A percentile compares a stretch with the other conserved stretches of the same genome.
Conservation (phyloP, 2,797 vertebrate species). For the Prionace glauca region DNA sequence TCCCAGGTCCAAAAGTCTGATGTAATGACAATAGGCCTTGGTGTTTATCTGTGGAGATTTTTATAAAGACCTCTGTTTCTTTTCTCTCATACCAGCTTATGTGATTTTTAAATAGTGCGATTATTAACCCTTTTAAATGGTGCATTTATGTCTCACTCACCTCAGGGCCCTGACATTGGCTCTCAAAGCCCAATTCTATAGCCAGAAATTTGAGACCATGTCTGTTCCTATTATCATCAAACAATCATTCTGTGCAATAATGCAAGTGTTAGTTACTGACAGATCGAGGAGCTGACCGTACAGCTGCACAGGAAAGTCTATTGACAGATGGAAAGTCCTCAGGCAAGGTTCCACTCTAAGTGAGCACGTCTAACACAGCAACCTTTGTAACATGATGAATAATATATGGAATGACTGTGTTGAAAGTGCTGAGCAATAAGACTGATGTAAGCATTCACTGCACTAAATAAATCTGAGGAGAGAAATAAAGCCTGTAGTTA, state of each 20-base stretch:
- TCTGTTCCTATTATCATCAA: not conserved
- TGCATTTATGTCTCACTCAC: too few species aligned
- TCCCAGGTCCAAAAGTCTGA: too few species aligned
- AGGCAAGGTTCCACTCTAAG: not conserved
- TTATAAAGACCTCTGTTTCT: too few species aligned
- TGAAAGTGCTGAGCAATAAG: not conserved
- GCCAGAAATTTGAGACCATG: too few species aligned
- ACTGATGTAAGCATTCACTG: constrained; percentile 19
- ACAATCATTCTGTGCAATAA: not conserved
- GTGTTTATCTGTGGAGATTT: too few species aligned
- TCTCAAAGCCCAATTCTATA: not conserved
- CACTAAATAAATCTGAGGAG: constrained; percentile 5
- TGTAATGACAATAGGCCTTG: too few species aligned
- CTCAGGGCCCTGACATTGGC: not conserved
- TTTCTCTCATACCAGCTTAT: too few species aligned
- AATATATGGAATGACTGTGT: not conserved
- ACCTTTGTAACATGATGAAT: not conserved
- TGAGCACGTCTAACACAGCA: not conserved
- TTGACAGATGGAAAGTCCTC: constrained; percentile 16
- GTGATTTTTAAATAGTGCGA: too few species aligned
- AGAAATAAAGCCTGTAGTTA: not conserved
- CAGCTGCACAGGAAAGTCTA: not conserved
- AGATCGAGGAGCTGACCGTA: not conserved
- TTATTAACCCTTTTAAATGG: too few species aligned
- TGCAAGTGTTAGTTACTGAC: not conserved